Conservation (phyloP, 2,113 vertebrate genomes). For the Nothocercus nigrocapillus region DNA sequence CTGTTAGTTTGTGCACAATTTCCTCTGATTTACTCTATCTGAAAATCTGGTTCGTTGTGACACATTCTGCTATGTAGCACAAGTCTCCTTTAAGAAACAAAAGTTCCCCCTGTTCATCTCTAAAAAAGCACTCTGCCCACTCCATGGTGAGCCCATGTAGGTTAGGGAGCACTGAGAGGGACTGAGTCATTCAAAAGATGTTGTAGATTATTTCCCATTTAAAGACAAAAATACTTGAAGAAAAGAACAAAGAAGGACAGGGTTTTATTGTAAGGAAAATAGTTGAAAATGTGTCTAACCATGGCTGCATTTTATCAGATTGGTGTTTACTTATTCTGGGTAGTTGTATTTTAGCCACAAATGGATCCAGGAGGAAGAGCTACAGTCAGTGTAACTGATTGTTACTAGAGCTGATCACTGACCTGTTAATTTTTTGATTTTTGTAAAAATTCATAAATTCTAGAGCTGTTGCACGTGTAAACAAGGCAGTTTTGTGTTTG, state of each 20-base stretch:
- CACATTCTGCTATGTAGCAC: neutral
- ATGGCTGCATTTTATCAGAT: neutral
- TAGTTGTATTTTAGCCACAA: neutral
- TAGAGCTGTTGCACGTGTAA: neutral
- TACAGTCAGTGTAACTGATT: neutral
- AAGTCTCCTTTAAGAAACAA: neutral
- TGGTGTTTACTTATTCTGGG: neutral
- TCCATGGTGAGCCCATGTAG: neutral
- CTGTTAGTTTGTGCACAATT: neutral
- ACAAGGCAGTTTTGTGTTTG: neutral
- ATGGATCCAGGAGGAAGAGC: neutral
- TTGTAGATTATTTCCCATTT: neutral
- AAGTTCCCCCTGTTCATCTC: neutral
- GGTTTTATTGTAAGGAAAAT: neutral
- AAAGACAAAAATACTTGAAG: neutral
- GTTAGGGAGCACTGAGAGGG: neutral
- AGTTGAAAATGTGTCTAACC: neutral
- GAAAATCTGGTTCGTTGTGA: neutral
- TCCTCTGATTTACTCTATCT: neutral
- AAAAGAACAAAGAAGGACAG: neutral
- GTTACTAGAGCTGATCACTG: neutral
- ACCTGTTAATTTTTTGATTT: neutral
- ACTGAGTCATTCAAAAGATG: neutral
- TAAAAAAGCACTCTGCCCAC: neutral
- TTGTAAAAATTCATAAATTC: neutral